phyloP scores from a whole-genome alignment of 2,113 vertebrate genomes.

The Callionymus lyra region DNA sequence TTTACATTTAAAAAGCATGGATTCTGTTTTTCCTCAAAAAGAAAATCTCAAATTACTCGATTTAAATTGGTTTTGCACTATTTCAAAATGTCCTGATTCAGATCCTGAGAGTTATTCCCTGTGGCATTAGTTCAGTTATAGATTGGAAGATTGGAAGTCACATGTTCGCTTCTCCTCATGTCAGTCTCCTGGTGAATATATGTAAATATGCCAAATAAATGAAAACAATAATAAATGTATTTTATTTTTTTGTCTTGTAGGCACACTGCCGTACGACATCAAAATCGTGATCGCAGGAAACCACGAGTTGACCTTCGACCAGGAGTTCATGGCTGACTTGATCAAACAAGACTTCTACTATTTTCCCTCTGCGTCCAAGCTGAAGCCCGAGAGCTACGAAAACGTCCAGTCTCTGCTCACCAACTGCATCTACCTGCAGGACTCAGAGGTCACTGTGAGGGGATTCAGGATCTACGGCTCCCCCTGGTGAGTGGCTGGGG shows the following conservation, averaged over 20 bases:
- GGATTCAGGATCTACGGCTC: slow-evolving; percentile 97
- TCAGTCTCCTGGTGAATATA: too few species aligned
- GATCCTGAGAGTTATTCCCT: too few species aligned
- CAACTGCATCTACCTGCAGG: slow-evolving; percentile 99
- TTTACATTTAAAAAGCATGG: too few species aligned
- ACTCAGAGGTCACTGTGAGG: slow-evolving; percentile 94
- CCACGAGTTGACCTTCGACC: slow-evolving; percentile 99
- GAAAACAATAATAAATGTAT: too few species aligned
- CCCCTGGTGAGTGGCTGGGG: slow-evolving; percentile 77
- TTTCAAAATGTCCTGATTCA: too few species aligned
- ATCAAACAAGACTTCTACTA: slow-evolving; percentile 99
- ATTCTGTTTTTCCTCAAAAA: too few species aligned
- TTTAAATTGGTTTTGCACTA: too few species aligned
- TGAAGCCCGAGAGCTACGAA: slow-evolving; percentile 99
- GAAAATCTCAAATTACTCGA: too few species aligned
- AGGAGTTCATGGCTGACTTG: slow-evolving; percentile 99
- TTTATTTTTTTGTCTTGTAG: slow-evolving; percentile 51
- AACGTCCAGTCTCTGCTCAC: slow-evolving; percentile 96
- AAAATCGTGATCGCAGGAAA: slow-evolving; percentile 99
- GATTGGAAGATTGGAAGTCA: too few species aligned
- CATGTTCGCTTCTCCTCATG: too few species aligned
- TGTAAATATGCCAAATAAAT: too few species aligned
- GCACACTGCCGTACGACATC: slow-evolving; percentile 92
- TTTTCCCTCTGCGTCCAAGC: slow-evolving; percentile 97
- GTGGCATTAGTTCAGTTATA: too few species aligned